Evolutionary conservation across 92 coral and sea anemone genomes (phyloP), one percentile per base, ranked within the genome.

Genomic region (Montipora capitata): DNA sequence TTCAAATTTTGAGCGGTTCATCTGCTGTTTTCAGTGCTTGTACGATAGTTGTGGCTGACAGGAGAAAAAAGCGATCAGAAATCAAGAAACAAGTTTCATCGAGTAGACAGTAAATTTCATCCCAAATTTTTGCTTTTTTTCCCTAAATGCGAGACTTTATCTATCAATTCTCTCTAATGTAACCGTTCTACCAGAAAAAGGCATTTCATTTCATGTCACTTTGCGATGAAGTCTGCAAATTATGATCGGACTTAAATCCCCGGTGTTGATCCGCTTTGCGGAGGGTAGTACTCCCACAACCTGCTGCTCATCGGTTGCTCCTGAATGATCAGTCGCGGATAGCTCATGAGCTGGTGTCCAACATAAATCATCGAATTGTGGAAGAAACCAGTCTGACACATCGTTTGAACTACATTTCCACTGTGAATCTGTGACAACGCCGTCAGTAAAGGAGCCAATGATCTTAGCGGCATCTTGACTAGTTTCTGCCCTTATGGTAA

Each of bases 381-480:
- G 18, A 14, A n/a, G 42, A 20, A 9, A 2, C 86, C 86, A 81
- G 6, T n/a, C 4, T 2, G 5, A n/a, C 10, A 6, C 14, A 2
- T 39, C 14, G n/a, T 7, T 0, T 40, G 86, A 39, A 10, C 11
- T 68, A 8, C 86, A 69, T 18, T 69, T 81, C 86, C 77, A 68
- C 14, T 16, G 40, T 9, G 86, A 52, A 67, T 54, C 56, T 69
- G 86, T 81, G 57, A 81, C 86, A 18, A 68, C 40, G 7, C 78
- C 86, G 20, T 81, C 86, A 70, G 18, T 57, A 2, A 81, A 81
- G 17, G 86, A 81, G 18, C 86, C 86, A 56, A 70, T 68, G 68
- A 81, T 39, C 54, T n/a, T 20, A 10, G 78, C 56, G 4, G 0
- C 7, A n/a, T 14, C 38, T 45, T 0, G 0, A 15, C 11, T 35